Evolutionary conservation across 2,888 invertebrate species (phyloP).

Genomic region (Drosophila nr. perissopoda): DNA sequence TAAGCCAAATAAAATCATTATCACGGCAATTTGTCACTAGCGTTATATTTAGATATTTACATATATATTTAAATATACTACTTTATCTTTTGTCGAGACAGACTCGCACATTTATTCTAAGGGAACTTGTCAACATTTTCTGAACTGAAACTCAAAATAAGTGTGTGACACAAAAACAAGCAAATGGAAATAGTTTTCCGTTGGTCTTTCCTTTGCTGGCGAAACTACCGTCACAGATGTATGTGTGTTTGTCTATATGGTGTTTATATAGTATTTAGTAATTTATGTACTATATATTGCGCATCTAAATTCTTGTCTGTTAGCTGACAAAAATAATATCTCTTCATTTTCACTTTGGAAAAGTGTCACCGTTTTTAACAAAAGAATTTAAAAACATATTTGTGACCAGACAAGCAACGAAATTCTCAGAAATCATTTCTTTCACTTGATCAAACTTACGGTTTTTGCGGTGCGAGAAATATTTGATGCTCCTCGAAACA

Average conservation of each 20-base stretch:
- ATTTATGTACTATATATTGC: conserved; percentile 16
- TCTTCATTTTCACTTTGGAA: conserved; percentile 61
- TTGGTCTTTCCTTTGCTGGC: conserved; percentile 38
- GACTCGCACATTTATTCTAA: conserved; percentile 27
- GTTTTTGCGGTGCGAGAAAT: conserved; percentile 1
- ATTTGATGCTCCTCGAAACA: background rate
- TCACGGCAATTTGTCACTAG: conserved; percentile 22
- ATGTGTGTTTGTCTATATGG: background rate
- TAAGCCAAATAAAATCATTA: conserved; percentile 24
- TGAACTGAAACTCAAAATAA: conserved; percentile 52
- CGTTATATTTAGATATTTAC: conserved; percentile 16
- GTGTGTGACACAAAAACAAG: conserved; percentile 64
- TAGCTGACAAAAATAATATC: conserved; percentile 55
- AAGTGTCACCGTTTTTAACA: conserved; percentile 64
- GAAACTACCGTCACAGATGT: conserved; percentile 33
- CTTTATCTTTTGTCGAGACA: conserved; percentile 32
- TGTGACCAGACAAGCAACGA: background rate
- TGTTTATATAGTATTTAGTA: conserved; percentile 41
- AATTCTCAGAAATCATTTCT: conserved; percentile 35
- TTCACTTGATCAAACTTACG: conserved; percentile 24
- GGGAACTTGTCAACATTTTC: conserved; percentile 58
- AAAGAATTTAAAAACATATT: conserved; percentile 24
- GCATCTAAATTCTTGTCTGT: conserved; percentile 7
- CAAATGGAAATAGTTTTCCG: conserved; percentile 70
- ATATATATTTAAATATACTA: conserved; percentile 8